Percentiles rank a stretch among this genome's conserved stretches.
Evolutionary conservation across 2,113 vertebrate species (phyloP).

Genomic region (Periophthalmodon schlosseri): DNA sequence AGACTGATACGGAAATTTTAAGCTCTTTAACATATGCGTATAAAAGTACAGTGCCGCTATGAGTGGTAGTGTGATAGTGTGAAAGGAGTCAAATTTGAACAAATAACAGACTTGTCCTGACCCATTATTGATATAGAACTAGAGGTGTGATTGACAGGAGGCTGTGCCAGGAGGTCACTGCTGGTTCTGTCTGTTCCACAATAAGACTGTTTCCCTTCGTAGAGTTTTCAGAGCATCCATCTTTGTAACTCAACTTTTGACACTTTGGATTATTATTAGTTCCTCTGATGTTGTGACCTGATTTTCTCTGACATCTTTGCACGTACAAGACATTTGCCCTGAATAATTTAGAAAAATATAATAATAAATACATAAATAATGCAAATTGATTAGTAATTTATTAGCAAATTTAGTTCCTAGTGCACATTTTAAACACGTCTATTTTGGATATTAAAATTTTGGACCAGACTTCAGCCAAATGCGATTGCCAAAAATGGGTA

Average conservation of each 20-base stretch:
- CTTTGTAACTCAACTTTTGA: conserved; percentile 20
- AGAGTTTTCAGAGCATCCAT: conserved; percentile 36
- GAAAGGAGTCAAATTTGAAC: conserved; percentile 4
- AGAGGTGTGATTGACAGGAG: conserved; percentile 48
- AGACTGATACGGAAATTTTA: too few relatives aligned
- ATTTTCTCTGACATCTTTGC: background rate
- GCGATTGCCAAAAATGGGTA: background rate
- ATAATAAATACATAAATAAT: too few relatives aligned
- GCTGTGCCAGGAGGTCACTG: conserved; percentile 37
- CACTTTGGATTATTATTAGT: background rate
- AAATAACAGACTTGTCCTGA: conserved; percentile 9
- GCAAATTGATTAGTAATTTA: too few relatives aligned
- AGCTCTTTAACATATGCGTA: too few relatives aligned
- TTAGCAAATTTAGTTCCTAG: background rate
- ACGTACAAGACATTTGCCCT: background rate
- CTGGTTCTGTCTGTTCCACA: conserved; percentile 22
- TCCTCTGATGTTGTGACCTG: background rate
- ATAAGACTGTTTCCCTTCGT: conserved; percentile 45
- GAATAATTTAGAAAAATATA: background rate
- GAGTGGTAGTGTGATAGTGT: background rate
- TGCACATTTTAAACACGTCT: background rate
- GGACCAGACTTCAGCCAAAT: background rate
- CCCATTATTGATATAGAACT: conserved; percentile 34
- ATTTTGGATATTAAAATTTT: too few relatives aligned
- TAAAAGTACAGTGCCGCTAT: background rate